phyloP scores from a whole-genome alignment of 2,113 vertebrate species.

The Cranoglanis bouderius region DNA sequence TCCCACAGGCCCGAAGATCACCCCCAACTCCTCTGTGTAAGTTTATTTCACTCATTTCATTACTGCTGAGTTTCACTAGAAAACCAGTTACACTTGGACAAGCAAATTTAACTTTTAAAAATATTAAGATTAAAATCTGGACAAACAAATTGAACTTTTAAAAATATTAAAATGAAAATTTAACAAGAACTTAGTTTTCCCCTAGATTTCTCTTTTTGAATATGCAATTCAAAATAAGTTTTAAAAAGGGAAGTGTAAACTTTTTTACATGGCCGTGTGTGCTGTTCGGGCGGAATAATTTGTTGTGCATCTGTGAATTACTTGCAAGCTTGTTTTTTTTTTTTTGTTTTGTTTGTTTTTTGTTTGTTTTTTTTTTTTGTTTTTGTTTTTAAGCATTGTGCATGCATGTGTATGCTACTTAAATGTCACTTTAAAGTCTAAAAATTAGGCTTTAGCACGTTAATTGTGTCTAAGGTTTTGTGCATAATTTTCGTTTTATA shows the following conservation, averaged over 20 bases:
- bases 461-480: background rate
- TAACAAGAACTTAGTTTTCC: background rate
- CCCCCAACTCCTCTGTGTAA: constrained; percentile 37
- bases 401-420: background rate
- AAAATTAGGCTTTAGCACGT: background rate
- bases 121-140: background rate
- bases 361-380: background rate
- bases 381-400: background rate
- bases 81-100: background rate
- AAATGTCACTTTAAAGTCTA: background rate
- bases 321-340: background rate
- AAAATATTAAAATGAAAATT: background rate
- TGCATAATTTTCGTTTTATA: background rate
- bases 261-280: background rate
- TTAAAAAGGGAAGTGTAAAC: background rate
- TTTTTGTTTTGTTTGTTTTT: background rate
- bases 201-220: background rate
- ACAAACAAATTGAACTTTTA: background rate
- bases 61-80: background rate
- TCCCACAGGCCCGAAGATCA: constrained; percentile 45
- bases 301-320: background rate
- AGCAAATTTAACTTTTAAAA: background rate
- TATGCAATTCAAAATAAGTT: background rate
- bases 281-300: background rate
- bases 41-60: background rate